Base-by-base conservation (phyloP, 2,888 invertebrate species). In the Bellardia bayeri region DNA sequence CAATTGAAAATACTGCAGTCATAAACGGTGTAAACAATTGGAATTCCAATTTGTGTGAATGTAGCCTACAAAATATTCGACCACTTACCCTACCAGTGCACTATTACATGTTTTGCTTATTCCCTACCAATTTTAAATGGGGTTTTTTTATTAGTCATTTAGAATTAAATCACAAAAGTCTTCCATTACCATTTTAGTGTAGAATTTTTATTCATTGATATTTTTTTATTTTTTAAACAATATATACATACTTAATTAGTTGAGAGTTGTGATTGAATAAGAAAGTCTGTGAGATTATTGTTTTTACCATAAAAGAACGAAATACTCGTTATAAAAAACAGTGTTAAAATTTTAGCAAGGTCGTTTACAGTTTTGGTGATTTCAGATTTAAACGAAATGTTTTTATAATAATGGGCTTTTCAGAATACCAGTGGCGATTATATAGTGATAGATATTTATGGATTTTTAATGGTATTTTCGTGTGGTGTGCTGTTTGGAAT, bases 141-240 rank as follows among this genome's bases (percentile, higher is more conserved):
- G 56, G 45, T 45, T 69, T 78, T 68, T 79, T 79, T 42, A 33
- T 79, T 69, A 69, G 40, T 81, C 81, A 81, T 54, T 64, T 54
- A 72, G 49, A 75, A 16, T 83, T 66, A 30, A 72, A 45, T 66
- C 49, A 74, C 72, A 30, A 61, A 30, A 81, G 37, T 72, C 13
- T 56, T 71, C 37, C 16, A 23, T 40, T 49, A 8, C 9, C 74
- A 45, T 61, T 45, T 16, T 45, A n/a, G 45, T 9, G 42, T 8
- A 9, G 14, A 42, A 14, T 13, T 58, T 45, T 56, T 79, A 7
- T 42, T 58, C 14, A 45, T 16, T 66, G 14, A 33, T 33, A 69
- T 69, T 75, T 66, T 68, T 75, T 66, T 13, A 66, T 49, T 49
- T 58, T 61, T 33, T 37, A 45, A 45, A 37, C 79, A 79, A 42